phyloP scores from a whole-genome alignment of 37 sponge, comb jelly and placozoan genomes.

The Oscarella lobularis region DNA sequence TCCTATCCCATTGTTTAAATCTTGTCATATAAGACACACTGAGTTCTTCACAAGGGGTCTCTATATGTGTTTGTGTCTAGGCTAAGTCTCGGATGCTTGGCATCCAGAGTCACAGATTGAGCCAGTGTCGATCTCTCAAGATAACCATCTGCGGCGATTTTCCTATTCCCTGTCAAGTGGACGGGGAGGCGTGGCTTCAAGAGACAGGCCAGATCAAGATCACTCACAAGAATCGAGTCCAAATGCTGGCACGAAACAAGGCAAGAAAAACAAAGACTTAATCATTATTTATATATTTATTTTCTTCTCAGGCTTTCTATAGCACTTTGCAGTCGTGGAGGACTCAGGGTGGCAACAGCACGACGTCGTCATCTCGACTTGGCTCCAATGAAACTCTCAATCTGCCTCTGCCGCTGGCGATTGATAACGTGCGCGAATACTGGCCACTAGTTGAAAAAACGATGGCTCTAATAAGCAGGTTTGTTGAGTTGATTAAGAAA shows the following conservation, averaged over 20 bases:
- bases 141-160: constrained; percentile 35
- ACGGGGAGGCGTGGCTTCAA: constrained; percentile 97
- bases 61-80: not conserved
- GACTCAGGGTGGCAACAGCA: constrained; percentile 4
- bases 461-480: constrained; percentile 31
- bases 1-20: no score
- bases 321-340: constrained; percentile 59
- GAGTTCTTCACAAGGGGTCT: no score
- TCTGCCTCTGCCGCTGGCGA: not conserved
- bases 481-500: not conserved
- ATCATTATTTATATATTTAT: no score
- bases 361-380: no score
- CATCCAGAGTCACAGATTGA: constrained; percentile 16
- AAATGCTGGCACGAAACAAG: constrained; percentile 72
- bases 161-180: constrained; percentile 70
- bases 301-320: constrained; percentile 60
- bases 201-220: constrained; percentile 70
- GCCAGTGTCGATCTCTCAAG: constrained; percentile 61
- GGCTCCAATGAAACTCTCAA: no score
- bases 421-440: constrained; percentile 13
- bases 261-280: constrained; percentile 12
- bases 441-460: constrained; percentile 19
- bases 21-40: no score
- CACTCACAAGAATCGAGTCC: constrained; percentile 79
- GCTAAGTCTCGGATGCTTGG: constrained; percentile 31